Base-by-base conservation (phyloP, 2,113 vertebrate genomes). In the Mirounga angustirostris region DNA sequence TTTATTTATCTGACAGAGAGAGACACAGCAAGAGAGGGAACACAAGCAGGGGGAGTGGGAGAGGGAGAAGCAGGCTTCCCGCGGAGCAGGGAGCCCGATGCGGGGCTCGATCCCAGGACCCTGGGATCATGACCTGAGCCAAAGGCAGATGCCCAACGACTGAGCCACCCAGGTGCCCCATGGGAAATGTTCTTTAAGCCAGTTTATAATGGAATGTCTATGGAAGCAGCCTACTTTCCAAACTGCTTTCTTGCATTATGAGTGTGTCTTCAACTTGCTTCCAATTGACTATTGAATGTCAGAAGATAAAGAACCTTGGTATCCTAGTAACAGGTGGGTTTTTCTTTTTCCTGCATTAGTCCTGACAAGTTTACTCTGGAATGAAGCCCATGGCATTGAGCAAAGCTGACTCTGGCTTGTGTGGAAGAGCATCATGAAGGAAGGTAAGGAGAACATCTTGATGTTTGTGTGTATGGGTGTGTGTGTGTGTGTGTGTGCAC, bases 241-340 rank as follows among this genome's bases (percentile, higher is more conserved):
- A 52, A 73, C n/a, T n/a, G 18, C 46, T 73, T 52, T 94, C 69
- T 91, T 73, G 40, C 28, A 43, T 90, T 82, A 33, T 52, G 83
- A 94, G 13, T 56, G 50, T 5, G 5, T 91, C 88, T 93, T 92
- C 4, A 0, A 88, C 63, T 95, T 91, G 96, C 67, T 95, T 91
- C 59, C 36, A 74, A 81, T 93, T 97, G 97, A 56, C 80, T 81
- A 7, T 22, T 79, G 56, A 92, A 78, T 58, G 59, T 78, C 90
- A 92, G 71, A 94, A 94, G 89, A 85, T 86, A 76, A 98, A 94
- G 87, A 43, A 65, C 46, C 61, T 89, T 21, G 36, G 69, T 96
- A 85, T 94, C 95, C 74, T 92, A 88, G 87, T 67, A 94, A 95
- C 76, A 83, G 79, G 86, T 97, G 63, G 65, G 24, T 24, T 94